Evolutionary conservation across 2,113 vertebrate genomes (phyloP).

Genomic region (Pachycephala philippinensis): DNA sequence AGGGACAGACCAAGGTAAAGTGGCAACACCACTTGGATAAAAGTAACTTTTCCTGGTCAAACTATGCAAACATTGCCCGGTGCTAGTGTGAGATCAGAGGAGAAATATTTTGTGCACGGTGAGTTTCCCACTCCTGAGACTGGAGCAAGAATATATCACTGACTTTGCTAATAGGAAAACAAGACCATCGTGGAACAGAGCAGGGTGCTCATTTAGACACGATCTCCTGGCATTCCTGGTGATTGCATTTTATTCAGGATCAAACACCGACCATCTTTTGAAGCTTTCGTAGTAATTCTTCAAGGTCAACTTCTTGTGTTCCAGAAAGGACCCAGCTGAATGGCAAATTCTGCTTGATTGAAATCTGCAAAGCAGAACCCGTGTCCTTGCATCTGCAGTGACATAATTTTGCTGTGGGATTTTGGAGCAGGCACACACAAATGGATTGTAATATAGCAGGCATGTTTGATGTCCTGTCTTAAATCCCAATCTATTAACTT

Average conservation of each 20-base stretch:
- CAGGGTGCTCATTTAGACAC: background rate
- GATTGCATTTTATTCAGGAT: background rate
- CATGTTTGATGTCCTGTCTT: slow-evolving; percentile 13
- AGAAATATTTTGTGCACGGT: background rate
- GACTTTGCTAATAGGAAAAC: background rate
- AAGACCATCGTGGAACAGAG: background rate
- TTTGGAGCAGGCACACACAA: background rate
- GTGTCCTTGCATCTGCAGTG: background rate
- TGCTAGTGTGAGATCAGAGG: background rate
- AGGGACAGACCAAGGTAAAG: background rate
- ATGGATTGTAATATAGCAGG: background rate
- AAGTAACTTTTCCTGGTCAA: background rate
- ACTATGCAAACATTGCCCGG: background rate
- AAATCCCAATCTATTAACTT: slow-evolving; percentile 43
- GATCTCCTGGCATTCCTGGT: background rate
- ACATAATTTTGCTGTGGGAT: slow-evolving; percentile 3
- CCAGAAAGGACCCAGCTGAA: background rate
- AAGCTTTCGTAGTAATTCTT: background rate
- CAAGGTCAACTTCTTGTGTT: background rate
- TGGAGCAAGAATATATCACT: background rate
- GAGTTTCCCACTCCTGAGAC: background rate
- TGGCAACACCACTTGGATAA: background rate
- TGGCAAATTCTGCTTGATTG: background rate
- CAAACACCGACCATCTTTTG: background rate
- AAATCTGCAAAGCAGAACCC: background rate